Percentiles rank a stretch among this genome's conserved stretches.
Evolutionary conservation across 2,888 invertebrate genomes (phyloP).

Genomic region (Isoperla grammatica): DNA sequence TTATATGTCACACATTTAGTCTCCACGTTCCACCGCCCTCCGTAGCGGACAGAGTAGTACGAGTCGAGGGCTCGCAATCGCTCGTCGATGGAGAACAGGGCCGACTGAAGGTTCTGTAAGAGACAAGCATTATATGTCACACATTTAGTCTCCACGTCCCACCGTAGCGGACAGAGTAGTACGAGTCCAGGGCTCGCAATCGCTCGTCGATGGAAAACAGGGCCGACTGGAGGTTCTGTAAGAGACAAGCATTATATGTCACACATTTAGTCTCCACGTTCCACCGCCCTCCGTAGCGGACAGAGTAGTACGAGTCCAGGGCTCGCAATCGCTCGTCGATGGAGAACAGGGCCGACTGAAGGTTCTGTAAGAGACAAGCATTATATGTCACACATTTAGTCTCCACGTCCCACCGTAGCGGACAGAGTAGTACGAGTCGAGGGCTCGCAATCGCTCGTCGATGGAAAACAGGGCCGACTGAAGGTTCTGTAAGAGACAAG

Average conservation of each 20-base stretch:
- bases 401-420: too few relatives aligned
- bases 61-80: conserved; percentile 41
- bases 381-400: too few relatives aligned
- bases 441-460: conserved; percentile 41
- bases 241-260: too few relatives aligned
- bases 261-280: too few relatives aligned
- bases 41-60: too few relatives aligned
- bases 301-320: conserved; percentile 41
- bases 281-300: too few relatives aligned
- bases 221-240: conserved; percentile 40
- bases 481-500: conserved; percentile 40
- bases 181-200: conserved; percentile 40
- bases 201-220: conserved; percentile 43
- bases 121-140: too few relatives aligned
- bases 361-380: conserved; percentile 40
- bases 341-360: conserved; percentile 40
- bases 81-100: conserved; percentile 43
- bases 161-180: conserved; percentile 41
- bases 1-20: too few relatives aligned
- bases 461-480: conserved; percentile 41
- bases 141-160: conserved; percentile 42
- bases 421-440: conserved; percentile 42
- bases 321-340: conserved; percentile 43
- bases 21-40: too few relatives aligned
- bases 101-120: conserved; percentile 43